A percentile compares a stretch with the other conserved stretches of the same genome.
phyloP scores from a whole-genome alignment of 2,797 vertebrate genomes.

The Sebastes trivittatus region DNA sequence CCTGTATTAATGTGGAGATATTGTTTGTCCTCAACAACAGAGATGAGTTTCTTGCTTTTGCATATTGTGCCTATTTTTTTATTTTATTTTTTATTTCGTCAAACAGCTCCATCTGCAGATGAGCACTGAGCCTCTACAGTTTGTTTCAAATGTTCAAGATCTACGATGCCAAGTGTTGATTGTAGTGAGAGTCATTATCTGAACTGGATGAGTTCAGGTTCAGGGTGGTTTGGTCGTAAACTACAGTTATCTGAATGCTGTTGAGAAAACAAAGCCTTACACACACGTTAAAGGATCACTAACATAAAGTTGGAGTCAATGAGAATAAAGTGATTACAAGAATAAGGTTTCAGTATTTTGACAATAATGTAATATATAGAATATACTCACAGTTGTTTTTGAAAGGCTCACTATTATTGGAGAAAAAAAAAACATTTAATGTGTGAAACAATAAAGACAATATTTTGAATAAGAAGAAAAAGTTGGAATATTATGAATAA shows the following conservation, averaged over 20 bases:
- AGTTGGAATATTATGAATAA: background rate
- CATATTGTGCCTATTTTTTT: slow-evolving; percentile 48
- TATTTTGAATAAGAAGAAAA: background rate
- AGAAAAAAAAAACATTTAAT: background rate
- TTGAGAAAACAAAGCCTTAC: background rate
- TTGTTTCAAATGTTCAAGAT: slow-evolving; percentile 2
- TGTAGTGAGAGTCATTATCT: background rate
- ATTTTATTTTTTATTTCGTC: background rate
- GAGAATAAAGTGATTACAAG: background rate
- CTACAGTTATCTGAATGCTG: background rate
- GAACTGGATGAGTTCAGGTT: background rate
- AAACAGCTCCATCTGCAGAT: background rate
- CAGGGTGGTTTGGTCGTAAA: background rate
- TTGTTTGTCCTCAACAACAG: background rate
- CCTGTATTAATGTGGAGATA: background rate
- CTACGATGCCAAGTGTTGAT: slow-evolving; percentile 1
- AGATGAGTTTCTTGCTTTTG: slow-evolving; percentile 20
- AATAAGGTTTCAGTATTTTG: background rate
- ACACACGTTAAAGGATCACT: slow-evolving; percentile 2
- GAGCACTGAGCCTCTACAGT: background rate
- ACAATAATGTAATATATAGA: background rate
- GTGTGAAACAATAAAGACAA: background rate
- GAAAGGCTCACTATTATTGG: background rate
- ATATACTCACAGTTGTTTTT: too few species aligned
- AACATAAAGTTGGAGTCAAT: background rate